Evolutionary conservation across 2,888 invertebrate genomes (phyloP), one percentile per base, ranked within the genome.

Genomic region (Fragum sueziense): DNA sequence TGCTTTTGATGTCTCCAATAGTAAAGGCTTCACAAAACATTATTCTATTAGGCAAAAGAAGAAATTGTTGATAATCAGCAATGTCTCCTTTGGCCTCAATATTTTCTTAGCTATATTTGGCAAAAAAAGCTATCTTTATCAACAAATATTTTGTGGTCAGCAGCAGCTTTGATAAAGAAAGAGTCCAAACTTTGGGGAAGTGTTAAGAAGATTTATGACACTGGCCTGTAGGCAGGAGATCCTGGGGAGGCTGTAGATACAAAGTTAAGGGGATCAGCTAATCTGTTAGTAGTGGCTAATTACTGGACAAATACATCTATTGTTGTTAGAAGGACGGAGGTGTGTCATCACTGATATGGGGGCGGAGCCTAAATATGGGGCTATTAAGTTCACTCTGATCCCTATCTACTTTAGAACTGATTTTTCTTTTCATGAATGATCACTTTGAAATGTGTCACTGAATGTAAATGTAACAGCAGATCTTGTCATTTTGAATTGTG

Each of bases 211-310:
- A 69, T 75, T 72, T 52, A 51, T 72, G 71, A 71, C 74, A 79
- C 33, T 54, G 41, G 57, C 67, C 54, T 68, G 75, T 79, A 72
- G 68, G 69, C 4, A 37, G 37, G 72, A 71, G 70, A 52, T 73
- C 73, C 69, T 62, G 47, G 61, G 69, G 33, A 33, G 61, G 61
- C 68, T 61, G 51, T 65, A n/a, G n/a, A n/a, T n/a, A n/a, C n/a
- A n/a, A n/a, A n/a, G n/a, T n/a, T n/a, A 70, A 74, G 80, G 71
- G 77, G 74, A 76, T 80, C 76, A 77, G 61, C 70, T 80, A 80
- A 80, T 80, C 80, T 76, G 72, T 74, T 80, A 76, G 62, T 57
- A 41, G 59, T 74, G 34, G 76, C 62, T 80, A 80, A 80, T 80
- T 80, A 74, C 68, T 65, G 74, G 76, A 80, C 80, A 80, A 80